phyloP scores from a whole-genome alignment of 1,140 invertebrate species.

The Steinernema khuongi region DNA sequence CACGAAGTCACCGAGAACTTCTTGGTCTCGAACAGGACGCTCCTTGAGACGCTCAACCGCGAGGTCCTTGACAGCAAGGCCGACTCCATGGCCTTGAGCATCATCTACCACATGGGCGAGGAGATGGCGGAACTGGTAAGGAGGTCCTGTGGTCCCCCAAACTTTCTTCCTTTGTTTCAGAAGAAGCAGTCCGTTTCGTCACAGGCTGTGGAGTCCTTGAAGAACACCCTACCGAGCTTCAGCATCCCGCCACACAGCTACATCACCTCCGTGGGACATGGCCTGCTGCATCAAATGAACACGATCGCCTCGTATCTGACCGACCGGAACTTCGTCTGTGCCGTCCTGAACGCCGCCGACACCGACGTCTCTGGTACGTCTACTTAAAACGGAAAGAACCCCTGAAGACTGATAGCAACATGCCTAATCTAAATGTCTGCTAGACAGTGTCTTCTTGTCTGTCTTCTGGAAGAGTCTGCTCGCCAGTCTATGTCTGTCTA shows the following conservation, averaged over 20 bases:
- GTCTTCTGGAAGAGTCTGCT: too few species aligned
- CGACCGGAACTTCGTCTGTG: constrained; percentile 41
- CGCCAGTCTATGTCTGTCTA: constrained; percentile 8
- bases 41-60: constrained; percentile 24
- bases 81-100: constrained; percentile 39
- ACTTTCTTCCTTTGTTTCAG: constrained; percentile 28
- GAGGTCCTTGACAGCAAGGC: constrained; percentile 42
- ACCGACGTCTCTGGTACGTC: constrained; percentile 41
- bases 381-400: too few species aligned
- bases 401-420: too few species aligned
- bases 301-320: constrained; percentile 39
- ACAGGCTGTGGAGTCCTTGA: constrained; percentile 30
- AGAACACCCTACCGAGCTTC: constrained; percentile 39
- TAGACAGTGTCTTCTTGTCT: too few species aligned
- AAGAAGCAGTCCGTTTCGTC: constrained; percentile 16
- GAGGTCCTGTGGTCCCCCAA: neutral
- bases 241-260: constrained; percentile 46
- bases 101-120: constrained; percentile 43
- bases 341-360: constrained; percentile 32
- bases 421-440: too few species aligned
- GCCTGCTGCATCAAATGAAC: constrained; percentile 47
- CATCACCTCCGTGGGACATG: constrained; percentile 47
- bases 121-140: constrained; percentile 43
- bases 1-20: neutral
- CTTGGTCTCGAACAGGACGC: constrained; percentile 23